Conservation (phyloP, 2,888 invertebrate species). For the Ichneumoninae sp. region DNA sequence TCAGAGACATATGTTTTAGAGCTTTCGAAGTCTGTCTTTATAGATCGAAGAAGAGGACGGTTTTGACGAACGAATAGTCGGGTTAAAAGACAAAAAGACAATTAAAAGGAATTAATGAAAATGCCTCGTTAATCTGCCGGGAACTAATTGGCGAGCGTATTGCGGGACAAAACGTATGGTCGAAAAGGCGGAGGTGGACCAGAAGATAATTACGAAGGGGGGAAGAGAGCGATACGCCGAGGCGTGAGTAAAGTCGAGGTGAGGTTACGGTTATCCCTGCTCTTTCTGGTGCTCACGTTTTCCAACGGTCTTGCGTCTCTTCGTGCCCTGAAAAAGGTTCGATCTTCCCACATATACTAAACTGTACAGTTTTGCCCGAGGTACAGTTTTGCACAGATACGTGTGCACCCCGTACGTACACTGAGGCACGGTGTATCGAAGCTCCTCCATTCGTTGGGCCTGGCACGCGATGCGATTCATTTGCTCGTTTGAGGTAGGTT, state of each 20-base stretch:
- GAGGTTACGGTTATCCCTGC: constrained; percentile 59
- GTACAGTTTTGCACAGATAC: not conserved
- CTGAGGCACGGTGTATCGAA: constrained; percentile 21
- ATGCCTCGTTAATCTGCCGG: not conserved
- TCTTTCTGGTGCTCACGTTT: constrained; percentile 41
- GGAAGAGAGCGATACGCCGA: constrained; percentile 21
- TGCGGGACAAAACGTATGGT: not conserved
- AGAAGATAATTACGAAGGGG: constrained; percentile 45
- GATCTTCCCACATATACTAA: constrained; percentile 48
- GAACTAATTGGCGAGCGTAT: constrained; percentile 18
- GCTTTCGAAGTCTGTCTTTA: not conserved
- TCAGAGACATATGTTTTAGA: not conserved
- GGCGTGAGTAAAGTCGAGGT: constrained; percentile 60
- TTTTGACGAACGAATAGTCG: not conserved
- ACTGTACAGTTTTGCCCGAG: constrained; percentile 32
- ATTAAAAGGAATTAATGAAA: constrained; percentile 9
- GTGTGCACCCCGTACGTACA: not conserved
- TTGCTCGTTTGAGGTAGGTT: constrained; percentile 61
- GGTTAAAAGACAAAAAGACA: not conserved
- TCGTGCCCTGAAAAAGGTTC: constrained; percentile 60
- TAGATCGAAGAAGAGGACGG: not conserved
- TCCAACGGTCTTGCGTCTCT: constrained; percentile 56
- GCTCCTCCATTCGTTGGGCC: constrained; percentile 29
- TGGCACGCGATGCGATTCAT: constrained; percentile 55
- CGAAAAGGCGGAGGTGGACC: constrained; percentile 35